Conservation (phyloP, 2,797 vertebrate species). For the Melanotaenia nigrans region DNA sequence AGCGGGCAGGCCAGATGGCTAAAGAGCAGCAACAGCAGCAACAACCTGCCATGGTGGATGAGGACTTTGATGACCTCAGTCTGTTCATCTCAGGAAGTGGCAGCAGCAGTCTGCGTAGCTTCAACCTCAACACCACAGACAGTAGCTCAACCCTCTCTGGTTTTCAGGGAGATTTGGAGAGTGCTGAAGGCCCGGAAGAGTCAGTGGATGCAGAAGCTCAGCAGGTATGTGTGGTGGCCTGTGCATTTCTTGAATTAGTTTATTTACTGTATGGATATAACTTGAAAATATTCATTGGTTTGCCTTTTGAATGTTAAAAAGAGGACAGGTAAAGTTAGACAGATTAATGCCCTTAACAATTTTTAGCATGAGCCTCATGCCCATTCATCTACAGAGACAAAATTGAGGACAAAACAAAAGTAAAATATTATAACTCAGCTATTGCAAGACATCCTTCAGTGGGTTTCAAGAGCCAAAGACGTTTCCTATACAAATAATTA, state of each 20-base stretch:
- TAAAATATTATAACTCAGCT: background rate
- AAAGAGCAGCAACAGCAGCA: slow-evolving; percentile 66
- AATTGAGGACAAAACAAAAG: background rate
- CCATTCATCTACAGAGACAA: background rate
- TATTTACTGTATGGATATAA: slow-evolving; percentile 1
- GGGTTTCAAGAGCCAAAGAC: background rate
- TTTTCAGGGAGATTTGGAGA: slow-evolving; percentile 80
- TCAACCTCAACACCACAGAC: slow-evolving; percentile 75
- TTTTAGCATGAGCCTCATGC: background rate
- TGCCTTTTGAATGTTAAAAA: background rate
- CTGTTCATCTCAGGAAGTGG: slow-evolving; percentile 89
- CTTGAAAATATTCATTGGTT: slow-evolving; percentile 11
- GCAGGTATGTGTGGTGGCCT: slow-evolving; percentile 79
- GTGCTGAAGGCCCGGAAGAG: slow-evolving; percentile 63
- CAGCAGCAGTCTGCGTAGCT: slow-evolving; percentile 81
- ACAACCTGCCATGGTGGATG: slow-evolving; percentile 74
- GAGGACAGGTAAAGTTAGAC: slow-evolving; percentile 9
- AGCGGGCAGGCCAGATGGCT: slow-evolving; percentile 52
- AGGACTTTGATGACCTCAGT: slow-evolving; percentile 94
- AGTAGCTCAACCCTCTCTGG: slow-evolving; percentile 83
- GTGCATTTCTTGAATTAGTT: background rate
- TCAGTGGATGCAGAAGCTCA: slow-evolving; percentile 80
- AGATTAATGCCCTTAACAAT: background rate
- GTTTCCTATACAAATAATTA: background rate
- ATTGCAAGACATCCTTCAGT: slow-evolving; percentile 17